These are phyloP conservation scores for Urechis unicinctus DNA, from an alignment of 2,888 invertebrate species.

Conservation along the genomic window DNA sequence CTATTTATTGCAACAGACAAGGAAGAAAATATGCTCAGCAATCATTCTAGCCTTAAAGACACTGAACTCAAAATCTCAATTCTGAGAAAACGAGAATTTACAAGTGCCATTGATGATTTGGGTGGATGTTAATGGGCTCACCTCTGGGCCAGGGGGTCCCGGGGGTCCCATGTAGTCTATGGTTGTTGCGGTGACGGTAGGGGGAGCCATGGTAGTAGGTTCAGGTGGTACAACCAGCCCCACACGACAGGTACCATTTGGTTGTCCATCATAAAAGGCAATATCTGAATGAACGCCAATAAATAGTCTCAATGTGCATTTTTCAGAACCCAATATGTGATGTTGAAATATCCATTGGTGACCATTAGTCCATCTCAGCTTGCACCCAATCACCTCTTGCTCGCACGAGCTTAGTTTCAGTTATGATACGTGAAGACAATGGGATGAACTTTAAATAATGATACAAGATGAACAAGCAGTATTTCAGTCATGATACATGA, in stretches of 20 bases:
- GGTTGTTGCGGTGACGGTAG: constrained; percentile 5
- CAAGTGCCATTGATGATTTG: background rate
- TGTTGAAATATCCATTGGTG: background rate
- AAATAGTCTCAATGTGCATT: background rate
- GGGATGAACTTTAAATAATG: too few species aligned
- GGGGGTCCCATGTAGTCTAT: constrained; percentile 20
- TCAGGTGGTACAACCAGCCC: constrained; percentile 11
- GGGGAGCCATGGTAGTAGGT: constrained; percentile 8
- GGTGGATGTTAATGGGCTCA: background rate
- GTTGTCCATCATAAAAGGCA: constrained; percentile 6
- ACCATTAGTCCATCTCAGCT: background rate
- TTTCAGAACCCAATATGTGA: background rate
- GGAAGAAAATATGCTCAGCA: too few species aligned
- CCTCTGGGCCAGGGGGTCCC: background rate
- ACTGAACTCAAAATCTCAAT: too few species aligned
- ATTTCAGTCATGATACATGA: too few species aligned
- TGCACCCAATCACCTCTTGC: too few species aligned
- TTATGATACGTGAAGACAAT: too few species aligned
- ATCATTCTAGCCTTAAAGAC: background rate
- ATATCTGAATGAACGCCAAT: background rate
- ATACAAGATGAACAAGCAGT: too few species aligned
- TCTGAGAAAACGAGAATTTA: background rate
- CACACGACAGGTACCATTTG: constrained; percentile 3
- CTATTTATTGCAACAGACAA: too few species aligned
- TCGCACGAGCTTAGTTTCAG: too few species aligned